phyloP scores from a whole-genome alignment of 2,113 vertebrate species.

The Accipiter virgatus region DNA sequence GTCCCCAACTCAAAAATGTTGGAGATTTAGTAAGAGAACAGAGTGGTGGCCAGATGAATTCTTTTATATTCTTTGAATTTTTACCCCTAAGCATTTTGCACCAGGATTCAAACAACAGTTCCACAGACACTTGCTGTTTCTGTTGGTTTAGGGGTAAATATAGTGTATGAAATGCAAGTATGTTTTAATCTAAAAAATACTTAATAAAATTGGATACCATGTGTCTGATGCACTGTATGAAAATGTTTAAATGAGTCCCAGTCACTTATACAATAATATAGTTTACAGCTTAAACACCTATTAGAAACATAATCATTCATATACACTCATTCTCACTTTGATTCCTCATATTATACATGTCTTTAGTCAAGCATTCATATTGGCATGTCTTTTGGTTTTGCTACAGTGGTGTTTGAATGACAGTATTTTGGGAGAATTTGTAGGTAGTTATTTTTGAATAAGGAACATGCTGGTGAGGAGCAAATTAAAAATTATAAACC shows the following conservation, averaged over 20 bases:
- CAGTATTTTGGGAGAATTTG: neutral
- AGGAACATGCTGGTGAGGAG: accelerated
- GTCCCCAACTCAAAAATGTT: neutral
- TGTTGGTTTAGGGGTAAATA: neutral
- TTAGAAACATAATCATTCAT: neutral
- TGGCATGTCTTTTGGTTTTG: neutral
- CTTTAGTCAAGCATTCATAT: neutral
- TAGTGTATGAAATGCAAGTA: neutral
- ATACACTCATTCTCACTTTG: neutral
- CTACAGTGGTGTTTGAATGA: neutral
- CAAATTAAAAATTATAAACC: neutral
- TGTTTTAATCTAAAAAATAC: neutral
- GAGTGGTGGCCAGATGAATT: neutral
- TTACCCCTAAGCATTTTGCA: neutral
- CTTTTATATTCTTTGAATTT: neutral
- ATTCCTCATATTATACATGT: neutral
- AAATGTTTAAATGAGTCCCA: neutral
- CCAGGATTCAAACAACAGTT: neutral
- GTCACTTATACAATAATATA: neutral
- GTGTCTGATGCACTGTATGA: neutral
- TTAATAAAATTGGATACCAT: neutral
- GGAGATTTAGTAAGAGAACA: neutral
- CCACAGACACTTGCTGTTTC: neutral
- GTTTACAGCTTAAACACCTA: neutral
- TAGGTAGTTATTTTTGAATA: neutral